Conservation (phyloP, 37 sponge, comb jelly and placozoan genomes). For the Tethya wilhelma region DNA sequence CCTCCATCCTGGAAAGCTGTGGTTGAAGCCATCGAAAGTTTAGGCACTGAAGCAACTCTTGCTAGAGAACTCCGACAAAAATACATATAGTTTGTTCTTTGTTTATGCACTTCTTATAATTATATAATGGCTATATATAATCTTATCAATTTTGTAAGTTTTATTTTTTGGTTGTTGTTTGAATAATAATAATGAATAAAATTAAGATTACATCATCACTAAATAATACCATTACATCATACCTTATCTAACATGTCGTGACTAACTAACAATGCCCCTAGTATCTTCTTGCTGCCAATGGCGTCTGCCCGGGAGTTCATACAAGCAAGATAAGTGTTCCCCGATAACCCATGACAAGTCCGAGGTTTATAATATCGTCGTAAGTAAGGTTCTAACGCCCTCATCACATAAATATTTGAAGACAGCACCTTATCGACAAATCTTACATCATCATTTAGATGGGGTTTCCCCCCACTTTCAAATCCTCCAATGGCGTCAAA, state of each 20-base stretch:
- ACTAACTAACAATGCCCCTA: conserved; percentile 36
- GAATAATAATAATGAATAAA: no score
- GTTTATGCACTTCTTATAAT: no score
- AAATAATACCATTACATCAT: no score
- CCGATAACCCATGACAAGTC: conserved; percentile 30
- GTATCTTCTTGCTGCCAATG: conserved; percentile 52
- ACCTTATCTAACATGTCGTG: conserved; percentile 34
- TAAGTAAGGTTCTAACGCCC: conserved; percentile 67
- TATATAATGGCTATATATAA: no score
- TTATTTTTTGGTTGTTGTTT: no score
- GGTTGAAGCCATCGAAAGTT: no score
- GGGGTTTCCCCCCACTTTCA: background rate
- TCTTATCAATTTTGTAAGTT: no score
- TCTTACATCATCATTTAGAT: conserved; percentile 26
- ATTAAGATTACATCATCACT: no score
- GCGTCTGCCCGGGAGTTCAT: conserved; percentile 52
- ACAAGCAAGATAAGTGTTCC: conserved; percentile 13
- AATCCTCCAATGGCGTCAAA: conserved; percentile 10
- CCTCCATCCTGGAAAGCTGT: no score
- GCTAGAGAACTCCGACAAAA: no score
- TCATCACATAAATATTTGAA: conserved; percentile 36
- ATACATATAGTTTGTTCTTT: no score
- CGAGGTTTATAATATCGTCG: conserved; percentile 18
- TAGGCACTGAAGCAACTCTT: no score
- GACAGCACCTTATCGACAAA: conserved; percentile 45